Conservation (phyloP, 2,113 vertebrate genomes). For the Tiliqua scincoides region DNA sequence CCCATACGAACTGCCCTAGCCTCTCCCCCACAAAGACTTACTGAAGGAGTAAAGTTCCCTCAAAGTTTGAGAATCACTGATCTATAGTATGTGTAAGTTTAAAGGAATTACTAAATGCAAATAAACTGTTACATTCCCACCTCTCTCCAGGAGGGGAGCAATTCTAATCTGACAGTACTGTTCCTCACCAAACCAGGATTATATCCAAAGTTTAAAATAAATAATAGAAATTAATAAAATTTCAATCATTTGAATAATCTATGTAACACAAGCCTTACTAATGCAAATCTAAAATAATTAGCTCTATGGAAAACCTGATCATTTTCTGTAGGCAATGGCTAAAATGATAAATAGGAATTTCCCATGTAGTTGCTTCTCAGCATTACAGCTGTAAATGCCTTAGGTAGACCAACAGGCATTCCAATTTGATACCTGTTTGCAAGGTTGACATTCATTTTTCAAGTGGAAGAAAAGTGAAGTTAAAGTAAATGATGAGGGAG, state of each 20-base stretch:
- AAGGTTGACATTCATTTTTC: neutral
- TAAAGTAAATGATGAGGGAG: neutral
- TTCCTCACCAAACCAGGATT: neutral
- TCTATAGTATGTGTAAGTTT: neutral
- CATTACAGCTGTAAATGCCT: neutral
- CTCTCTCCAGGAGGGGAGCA: no score
- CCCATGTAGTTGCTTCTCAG: neutral
- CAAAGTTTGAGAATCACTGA: no score
- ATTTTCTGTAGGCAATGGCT: neutral
- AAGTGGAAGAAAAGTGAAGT: neutral
- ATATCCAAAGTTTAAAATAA: no score
- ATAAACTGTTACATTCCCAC: neutral
- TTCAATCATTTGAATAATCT: neutral
- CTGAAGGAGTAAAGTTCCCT: no score
- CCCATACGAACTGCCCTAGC: no score
- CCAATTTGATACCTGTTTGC: slow-evolving; percentile 1
- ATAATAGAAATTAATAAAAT: no score
- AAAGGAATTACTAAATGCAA: neutral
- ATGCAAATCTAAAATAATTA: neutral
- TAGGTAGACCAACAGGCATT: neutral
- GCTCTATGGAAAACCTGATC: neutral
- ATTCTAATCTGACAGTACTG: neutral
- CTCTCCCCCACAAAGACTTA: no score
- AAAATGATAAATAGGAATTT: neutral
- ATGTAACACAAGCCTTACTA: neutral